Evolutionary conservation across 2,113 vertebrate genomes (phyloP).

Genomic region (Laterallus jamaicensis): DNA sequence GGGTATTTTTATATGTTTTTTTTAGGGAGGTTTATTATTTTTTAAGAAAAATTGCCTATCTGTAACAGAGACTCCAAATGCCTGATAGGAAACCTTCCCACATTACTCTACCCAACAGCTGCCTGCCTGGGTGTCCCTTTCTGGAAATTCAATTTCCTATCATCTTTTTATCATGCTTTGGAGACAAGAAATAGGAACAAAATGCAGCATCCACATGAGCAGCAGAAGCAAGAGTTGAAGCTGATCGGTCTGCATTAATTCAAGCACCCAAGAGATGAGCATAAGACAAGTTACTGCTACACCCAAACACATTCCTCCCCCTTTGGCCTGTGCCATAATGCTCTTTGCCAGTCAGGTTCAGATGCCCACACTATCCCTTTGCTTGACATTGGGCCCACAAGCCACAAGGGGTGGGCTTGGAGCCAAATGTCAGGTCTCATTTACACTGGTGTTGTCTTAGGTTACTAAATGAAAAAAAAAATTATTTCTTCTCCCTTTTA

Average conservation of each 20-base stretch:
- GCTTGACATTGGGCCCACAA: not conserved
- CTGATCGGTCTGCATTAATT: not conserved
- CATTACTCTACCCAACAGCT: conserved; percentile 22
- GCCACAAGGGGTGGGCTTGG: not conserved
- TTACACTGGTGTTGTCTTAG: not conserved
- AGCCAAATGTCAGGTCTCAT: not conserved
- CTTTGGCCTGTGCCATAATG: not conserved
- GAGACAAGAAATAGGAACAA: not conserved
- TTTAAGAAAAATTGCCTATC: conserved; percentile 27
- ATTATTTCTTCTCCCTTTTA: not conserved
- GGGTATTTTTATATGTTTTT: not conserved
- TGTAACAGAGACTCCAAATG: not conserved
- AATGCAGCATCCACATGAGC: not conserved
- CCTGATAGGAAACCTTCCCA: conserved; percentile 8
- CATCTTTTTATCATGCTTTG: conserved; percentile 8
- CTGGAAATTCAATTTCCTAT: conserved; percentile 42
- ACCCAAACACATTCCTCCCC: not conserved
- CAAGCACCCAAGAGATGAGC: not conserved
- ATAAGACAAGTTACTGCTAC: not conserved
- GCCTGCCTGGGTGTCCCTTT: not conserved
- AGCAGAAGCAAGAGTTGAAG: not conserved
- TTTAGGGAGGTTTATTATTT: not conserved
- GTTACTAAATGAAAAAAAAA: not conserved
- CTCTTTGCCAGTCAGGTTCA: not conserved
- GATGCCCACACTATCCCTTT: not conserved